A percentile compares a stretch with the other conserved stretches of the same genome.
Conservation (phyloP, 2,113 vertebrate genomes). For the Seriola aureovittata region DNA sequence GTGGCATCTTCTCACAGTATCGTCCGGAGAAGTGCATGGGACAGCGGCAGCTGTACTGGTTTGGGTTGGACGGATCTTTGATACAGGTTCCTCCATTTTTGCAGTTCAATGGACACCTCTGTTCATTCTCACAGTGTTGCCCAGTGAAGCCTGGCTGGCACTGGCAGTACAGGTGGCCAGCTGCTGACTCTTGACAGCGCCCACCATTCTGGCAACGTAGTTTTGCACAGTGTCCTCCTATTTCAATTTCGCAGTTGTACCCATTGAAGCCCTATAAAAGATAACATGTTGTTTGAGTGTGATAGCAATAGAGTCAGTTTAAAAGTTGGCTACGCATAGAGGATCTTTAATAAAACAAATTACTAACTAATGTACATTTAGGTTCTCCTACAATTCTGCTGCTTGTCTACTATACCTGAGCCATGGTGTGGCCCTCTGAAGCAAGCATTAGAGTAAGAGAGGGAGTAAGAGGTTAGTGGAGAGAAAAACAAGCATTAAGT, state of each 20-base stretch:
- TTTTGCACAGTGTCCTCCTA: constrained; percentile 85
- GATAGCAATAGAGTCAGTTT: not conserved
- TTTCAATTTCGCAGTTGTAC: constrained; percentile 86
- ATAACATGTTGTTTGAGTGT: not conserved
- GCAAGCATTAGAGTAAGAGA: constrained; percentile 77
- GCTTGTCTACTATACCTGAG: constrained; percentile 78
- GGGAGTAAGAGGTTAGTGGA: constrained; percentile 69
- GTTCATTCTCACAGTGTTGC: constrained; percentile 82
- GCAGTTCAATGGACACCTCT: constrained; percentile 84
- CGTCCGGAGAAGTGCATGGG: constrained; percentile 79
- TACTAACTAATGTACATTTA: not conserved
- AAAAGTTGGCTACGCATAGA: not conserved
- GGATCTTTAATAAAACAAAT: not conserved
- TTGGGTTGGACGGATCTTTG: constrained; percentile 81
- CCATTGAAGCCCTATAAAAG: constrained; percentile 89
- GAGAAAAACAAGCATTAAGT: constrained; percentile 47
- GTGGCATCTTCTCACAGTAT: constrained; percentile 78
- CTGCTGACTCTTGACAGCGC: constrained; percentile 81
- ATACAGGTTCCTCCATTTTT: constrained; percentile 90
- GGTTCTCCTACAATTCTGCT: constrained; percentile 22
- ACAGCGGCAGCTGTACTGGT: constrained; percentile 87
- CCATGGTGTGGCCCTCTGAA: constrained; percentile 76
- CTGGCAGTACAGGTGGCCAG: constrained; percentile 85
- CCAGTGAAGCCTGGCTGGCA: constrained; percentile 87
- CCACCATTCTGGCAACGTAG: constrained; percentile 90